phyloP scores from a whole-genome alignment of 1,140 invertebrate species.

The Diorhabda carinulata region DNA sequence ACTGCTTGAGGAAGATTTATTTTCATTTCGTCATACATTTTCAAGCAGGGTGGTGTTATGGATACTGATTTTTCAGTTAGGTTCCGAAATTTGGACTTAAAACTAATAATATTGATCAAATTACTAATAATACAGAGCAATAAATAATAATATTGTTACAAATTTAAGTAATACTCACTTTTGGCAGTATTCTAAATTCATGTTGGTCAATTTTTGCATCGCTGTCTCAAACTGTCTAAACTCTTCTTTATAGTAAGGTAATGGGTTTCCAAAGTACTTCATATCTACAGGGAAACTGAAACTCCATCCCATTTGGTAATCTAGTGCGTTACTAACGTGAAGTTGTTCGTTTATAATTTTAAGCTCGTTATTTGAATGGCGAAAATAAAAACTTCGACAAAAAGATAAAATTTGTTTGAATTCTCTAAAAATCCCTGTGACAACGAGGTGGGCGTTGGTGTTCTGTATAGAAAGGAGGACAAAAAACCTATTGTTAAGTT shows the following conservation, averaged over 20 bases:
- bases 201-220: constrained; percentile 4
- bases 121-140: too few relatives aligned
- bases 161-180: too few relatives aligned
- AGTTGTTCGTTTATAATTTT: constrained; percentile 12
- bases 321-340: constrained; percentile 13
- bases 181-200: constrained; percentile 5
- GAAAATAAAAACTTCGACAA: constrained; percentile 5
- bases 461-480: neutral
- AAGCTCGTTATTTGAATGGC: neutral
- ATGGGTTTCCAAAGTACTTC: neutral
- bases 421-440: constrained; percentile 9
- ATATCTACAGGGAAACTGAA: constrained; percentile 7
- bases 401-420: neutral
- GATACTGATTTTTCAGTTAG: too few relatives aligned
- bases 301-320: constrained; percentile 11
- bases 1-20: too few relatives aligned
- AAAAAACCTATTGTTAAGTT: too few relatives aligned
- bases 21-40: too few relatives aligned
- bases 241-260: constrained; percentile 6
- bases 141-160: too few relatives aligned
- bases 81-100: too few relatives aligned
- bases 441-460: neutral
- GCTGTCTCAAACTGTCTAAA: constrained; percentile 7
- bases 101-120: too few relatives aligned
- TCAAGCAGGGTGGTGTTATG: too few relatives aligned